phyloP scores from a whole-genome alignment of 2,888 invertebrate species.

The Sicus ferrugineus region DNA sequence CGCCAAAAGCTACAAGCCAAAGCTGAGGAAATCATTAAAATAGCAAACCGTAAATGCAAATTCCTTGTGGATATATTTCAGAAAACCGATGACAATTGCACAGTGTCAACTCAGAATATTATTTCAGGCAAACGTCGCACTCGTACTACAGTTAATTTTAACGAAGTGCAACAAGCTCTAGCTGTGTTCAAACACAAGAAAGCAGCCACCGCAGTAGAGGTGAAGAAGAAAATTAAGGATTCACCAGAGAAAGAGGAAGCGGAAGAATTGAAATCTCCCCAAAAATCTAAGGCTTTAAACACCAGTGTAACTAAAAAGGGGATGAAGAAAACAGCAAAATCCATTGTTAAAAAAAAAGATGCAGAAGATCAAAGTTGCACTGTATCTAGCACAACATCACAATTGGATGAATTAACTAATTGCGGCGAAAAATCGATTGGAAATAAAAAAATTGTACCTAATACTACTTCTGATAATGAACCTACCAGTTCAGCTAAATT shows the following conservation, averaged over 20 bases:
- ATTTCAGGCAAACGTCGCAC: conserved; percentile 57
- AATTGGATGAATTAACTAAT: conserved; percentile 1
- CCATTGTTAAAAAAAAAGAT: neutral
- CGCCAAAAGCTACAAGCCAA: conserved; percentile 38
- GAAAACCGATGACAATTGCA: conserved; percentile 54
- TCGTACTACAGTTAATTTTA: conserved; percentile 49
- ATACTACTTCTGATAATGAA: conserved; percentile 37
- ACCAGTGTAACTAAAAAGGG: neutral
- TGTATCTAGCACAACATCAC: conserved; percentile 48
- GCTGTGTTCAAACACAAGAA: conserved; percentile 43
- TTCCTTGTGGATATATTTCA: conserved; percentile 51
- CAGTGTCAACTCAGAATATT: conserved; percentile 60
- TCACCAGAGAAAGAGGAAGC: neutral
- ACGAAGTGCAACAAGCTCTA: conserved; percentile 48
- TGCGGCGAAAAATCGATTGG: neutral
- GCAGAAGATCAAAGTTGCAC: conserved; percentile 47
- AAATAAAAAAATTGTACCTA: neutral
- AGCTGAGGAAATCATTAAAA: conserved; percentile 39
- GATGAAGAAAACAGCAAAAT: neutral
- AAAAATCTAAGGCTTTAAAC: neutral
- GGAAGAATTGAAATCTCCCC: neutral
- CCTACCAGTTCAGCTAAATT: conserved; percentile 43
- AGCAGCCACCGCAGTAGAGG: conserved; percentile 2
- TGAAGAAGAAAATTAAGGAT: conserved; percentile 19
- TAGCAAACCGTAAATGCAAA: conserved; percentile 37